Evolutionary conservation across 1,140 invertebrate species (phyloP).

Genomic region (Pseudomyrmex pallidus): DNA sequence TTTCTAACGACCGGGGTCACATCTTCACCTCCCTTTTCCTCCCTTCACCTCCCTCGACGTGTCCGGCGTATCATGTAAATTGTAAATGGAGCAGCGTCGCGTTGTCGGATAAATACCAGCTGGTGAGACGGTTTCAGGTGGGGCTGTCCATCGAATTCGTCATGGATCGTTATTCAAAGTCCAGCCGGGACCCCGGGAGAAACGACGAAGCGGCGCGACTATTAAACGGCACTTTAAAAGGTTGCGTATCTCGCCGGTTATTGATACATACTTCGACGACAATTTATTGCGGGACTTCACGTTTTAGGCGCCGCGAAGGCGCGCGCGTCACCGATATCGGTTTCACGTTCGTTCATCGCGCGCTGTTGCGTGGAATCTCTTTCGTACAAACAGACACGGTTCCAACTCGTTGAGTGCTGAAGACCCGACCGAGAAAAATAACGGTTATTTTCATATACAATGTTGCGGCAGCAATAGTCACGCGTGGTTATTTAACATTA

Average conservation of each 20-base stretch:
- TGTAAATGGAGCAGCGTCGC: constrained; percentile 65
- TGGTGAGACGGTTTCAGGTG: constrained; percentile 37
- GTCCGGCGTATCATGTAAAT: constrained; percentile 64
- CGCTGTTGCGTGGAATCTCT: not conserved
- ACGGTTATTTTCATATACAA: constrained; percentile 17
- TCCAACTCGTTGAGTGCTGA: not conserved
- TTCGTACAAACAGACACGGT: not conserved
- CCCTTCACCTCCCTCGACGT: not conserved
- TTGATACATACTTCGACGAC: constrained; percentile 61
- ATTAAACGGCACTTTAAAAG: constrained; percentile 48
- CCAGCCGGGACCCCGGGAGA: constrained; percentile 15
- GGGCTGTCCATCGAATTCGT: constrained; percentile 67
- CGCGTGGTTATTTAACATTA: constrained; percentile 10
- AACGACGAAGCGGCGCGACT: constrained; percentile 29
- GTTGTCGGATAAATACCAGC: constrained; percentile 51
- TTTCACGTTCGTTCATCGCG: not conserved
- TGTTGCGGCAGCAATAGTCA: not conserved
- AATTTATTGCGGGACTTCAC: constrained; percentile 54
- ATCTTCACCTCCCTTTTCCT: constrained; percentile 8
- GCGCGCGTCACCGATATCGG: not conserved
- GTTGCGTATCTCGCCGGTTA: constrained; percentile 29
- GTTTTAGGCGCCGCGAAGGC: constrained; percentile 30
- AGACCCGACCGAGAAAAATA: not conserved
- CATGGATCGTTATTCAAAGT: constrained; percentile 72
- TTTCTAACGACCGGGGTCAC: constrained; percentile 57